Evolutionary conservation across 1,140 invertebrate species (phyloP).

Genomic region (Pteromalus puparum): DNA sequence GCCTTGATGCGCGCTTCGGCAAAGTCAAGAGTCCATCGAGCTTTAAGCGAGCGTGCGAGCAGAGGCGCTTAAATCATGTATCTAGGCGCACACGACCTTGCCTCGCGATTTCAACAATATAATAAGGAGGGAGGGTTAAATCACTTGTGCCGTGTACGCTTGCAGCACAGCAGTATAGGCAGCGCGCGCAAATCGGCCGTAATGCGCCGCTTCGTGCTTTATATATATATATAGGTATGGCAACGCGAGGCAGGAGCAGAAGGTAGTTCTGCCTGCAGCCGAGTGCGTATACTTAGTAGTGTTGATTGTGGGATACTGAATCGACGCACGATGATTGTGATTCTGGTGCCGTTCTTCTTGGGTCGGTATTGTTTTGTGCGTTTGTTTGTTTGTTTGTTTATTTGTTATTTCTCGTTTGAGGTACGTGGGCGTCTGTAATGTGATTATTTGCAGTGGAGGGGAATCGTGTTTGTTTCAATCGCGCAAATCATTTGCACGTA

Average conservation of each 20-base stretch:
- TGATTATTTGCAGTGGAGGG: neutral
- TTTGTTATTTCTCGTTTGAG: no score
- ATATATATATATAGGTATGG: neutral
- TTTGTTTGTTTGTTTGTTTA: no score
- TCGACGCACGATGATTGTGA: conserved; percentile 45
- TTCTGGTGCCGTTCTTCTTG: conserved; percentile 50
- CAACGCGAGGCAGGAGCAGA: conserved; percentile 8
- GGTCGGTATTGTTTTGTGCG: conserved; percentile 40
- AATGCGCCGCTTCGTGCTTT: neutral
- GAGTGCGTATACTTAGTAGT: neutral
- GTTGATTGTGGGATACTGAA: neutral
- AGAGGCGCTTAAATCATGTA: conserved; percentile 40
- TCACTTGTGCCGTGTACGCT: conserved; percentile 28
- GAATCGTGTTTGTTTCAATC: no score
- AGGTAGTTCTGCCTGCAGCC: neutral
- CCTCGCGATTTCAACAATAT: neutral
- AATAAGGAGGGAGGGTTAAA: conserved; percentile 43
- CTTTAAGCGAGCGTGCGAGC: neutral
- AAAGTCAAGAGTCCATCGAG: conserved; percentile 1
- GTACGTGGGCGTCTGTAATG: neutral
- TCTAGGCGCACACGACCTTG: conserved; percentile 43
- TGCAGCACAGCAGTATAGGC: neutral
- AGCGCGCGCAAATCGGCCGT: neutral
- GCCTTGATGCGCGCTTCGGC: neutral
- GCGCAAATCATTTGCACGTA: no score